phyloP scores from a whole-genome alignment of 2,797 vertebrate genomes.

The Pipistrellus pipistrellus region DNA sequence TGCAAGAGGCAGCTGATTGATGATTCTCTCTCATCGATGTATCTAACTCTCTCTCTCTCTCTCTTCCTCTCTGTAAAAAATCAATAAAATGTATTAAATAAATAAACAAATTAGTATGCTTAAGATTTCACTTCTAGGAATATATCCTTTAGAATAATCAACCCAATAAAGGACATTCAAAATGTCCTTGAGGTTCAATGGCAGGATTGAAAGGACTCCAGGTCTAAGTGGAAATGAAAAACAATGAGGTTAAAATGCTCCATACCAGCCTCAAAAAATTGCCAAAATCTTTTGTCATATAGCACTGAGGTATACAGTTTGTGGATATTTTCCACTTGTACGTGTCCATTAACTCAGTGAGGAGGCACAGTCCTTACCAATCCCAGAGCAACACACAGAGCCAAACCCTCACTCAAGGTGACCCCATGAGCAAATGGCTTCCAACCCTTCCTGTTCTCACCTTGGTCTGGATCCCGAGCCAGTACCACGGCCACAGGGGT shows the following conservation, averaged over 20 bases:
- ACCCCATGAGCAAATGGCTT: neutral
- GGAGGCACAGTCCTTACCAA: neutral
- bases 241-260: neutral
- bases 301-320: neutral
- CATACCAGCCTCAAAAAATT: neutral
- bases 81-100: too few relatives aligned
- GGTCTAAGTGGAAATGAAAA: neutral
- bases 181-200: neutral
- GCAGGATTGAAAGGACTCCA: neutral
- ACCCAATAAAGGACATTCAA: neutral
- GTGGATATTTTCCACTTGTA: neutral
- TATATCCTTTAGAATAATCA: too few relatives aligned
- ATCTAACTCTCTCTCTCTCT: too few relatives aligned
- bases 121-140: too few relatives aligned
- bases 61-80: too few relatives aligned
- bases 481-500: constrained; percentile 95
- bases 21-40: too few relatives aligned
- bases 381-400: neutral
- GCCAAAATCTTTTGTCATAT: neutral
- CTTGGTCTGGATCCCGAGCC: constrained; percentile 96
- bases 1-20: too few relatives aligned
- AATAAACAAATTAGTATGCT: neutral
- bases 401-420: neutral
- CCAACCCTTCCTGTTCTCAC: constrained; percentile 86
- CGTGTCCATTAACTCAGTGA: neutral